Evolutionary conservation across 2,797 vertebrate species (phyloP).

Genomic region (Sparidentex hasta): DNA sequence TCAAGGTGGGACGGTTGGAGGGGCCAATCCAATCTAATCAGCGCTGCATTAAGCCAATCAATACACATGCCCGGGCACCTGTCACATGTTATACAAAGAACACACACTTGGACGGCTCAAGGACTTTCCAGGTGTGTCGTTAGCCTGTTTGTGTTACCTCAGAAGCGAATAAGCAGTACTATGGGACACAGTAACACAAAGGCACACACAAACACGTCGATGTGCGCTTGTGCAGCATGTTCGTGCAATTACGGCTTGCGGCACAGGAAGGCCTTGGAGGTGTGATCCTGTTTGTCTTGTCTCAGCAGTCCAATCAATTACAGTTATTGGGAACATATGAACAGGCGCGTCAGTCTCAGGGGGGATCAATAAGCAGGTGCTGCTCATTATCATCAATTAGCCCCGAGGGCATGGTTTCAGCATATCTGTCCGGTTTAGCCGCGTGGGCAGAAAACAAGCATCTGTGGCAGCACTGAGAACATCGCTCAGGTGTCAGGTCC

Average conservation of each 20-base stretch:
- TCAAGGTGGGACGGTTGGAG: constrained; percentile 51
- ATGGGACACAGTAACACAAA: not conserved
- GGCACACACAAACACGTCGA: not conserved
- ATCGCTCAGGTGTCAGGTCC: constrained; percentile 11
- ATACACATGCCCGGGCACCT: constrained; percentile 54
- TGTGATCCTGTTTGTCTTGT: constrained; percentile 54
- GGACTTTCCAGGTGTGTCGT: constrained; percentile 59
- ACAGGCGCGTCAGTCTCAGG: constrained; percentile 42
- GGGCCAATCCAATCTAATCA: constrained; percentile 64
- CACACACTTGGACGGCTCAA: constrained; percentile 59
- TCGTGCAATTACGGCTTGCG: not conserved
- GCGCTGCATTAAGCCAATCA: constrained; percentile 68
- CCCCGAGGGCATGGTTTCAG: constrained; percentile 37
- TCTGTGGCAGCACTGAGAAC: not conserved
- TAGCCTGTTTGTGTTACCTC: constrained; percentile 5
- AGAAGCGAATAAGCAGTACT: constrained; percentile 31
- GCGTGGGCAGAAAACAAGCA: constrained; percentile 28
- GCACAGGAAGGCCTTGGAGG: constrained; percentile 11
- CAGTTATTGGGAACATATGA: constrained; percentile 66
- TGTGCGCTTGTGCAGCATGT: not conserved
- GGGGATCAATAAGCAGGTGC: constrained; percentile 66
- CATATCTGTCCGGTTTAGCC: constrained; percentile 28
- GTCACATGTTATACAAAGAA: constrained; percentile 46
- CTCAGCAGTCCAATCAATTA: constrained; percentile 58
- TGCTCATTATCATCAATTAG: constrained; percentile 64